A percentile compares a stretch with the other conserved stretches of the same genome.
These are phyloP conservation scores for Halcyon leucocephala DNA, from an alignment of 2,797 vertebrate species.

Conservation along the genomic window DNA sequence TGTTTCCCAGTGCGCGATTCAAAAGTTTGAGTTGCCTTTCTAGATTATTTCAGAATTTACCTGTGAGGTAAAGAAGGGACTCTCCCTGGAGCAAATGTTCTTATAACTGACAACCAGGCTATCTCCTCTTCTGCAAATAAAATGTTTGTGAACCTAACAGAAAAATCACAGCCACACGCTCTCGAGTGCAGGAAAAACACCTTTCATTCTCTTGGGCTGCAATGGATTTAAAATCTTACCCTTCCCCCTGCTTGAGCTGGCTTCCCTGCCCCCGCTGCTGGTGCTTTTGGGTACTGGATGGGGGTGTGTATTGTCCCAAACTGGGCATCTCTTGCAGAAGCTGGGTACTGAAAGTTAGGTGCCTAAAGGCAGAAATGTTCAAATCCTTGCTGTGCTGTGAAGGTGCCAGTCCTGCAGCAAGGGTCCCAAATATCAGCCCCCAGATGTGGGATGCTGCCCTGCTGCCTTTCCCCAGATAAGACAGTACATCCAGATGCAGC, in stretches of 20 bases:
- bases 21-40: background rate
- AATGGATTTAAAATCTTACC: background rate
- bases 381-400: background rate
- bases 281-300: too few species aligned
- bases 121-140: background rate
- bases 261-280: accelerated
- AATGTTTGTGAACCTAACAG: background rate
- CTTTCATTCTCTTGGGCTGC: background rate
- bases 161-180: background rate
- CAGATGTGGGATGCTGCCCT: background rate
- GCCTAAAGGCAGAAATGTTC: background rate
- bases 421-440: background rate
- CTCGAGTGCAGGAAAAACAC: background rate
- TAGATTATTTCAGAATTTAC: background rate
- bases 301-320: background rate
- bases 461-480: background rate
- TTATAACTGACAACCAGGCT: background rate
- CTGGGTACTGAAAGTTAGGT: background rate
- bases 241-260: background rate
- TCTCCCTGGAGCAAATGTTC: background rate
- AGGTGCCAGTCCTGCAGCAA: background rate
- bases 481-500: background rate
- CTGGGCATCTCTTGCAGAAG: background rate
- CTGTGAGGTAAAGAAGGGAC: background rate
- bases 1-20: background rate